Percentiles rank a stretch among this genome's conserved stretches.
Evolutionary conservation across 2,888 invertebrate genomes (phyloP).

Genomic region (Harpalus rufipes): DNA sequence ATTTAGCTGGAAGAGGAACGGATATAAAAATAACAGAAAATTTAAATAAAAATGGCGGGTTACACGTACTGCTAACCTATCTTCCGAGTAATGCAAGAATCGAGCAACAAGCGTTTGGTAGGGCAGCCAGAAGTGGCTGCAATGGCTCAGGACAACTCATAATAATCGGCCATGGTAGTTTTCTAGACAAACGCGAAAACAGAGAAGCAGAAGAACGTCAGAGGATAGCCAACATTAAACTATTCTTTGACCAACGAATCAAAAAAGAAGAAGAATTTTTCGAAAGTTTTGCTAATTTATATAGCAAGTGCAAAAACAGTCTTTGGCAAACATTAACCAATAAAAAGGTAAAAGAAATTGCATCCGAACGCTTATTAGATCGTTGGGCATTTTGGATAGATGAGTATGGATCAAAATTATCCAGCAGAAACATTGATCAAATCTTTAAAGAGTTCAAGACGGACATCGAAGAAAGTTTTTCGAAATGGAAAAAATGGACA

Average conservation of each 20-base stretch:
- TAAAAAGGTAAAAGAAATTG: conserved; percentile 66
- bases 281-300: conserved; percentile 68
- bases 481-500: conserved; percentile 49
- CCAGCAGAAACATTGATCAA: conserved; percentile 21
- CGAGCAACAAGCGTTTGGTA: conserved; percentile 75
- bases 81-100: conserved; percentile 74
- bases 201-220: conserved; percentile 69
- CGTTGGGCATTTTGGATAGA: conserved; percentile 72
- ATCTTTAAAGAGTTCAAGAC: conserved; percentile 15
- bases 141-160: conserved; percentile 73
- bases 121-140: conserved; percentile 74
- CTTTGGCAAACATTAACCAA: not conserved
- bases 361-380: conserved; percentile 69
- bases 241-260: conserved; percentile 69
- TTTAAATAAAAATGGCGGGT: conserved; percentile 72
- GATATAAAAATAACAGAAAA: conserved; percentile 72
- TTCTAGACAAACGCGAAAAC: conserved; percentile 69
- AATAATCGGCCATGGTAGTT: conserved; percentile 65
- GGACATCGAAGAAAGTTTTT: conserved; percentile 22
- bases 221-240: conserved; percentile 69
- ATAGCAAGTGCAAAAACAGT: conserved; percentile 52
- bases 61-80: conserved; percentile 75
- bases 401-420: conserved; percentile 66
- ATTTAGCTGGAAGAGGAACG: conserved; percentile 73
- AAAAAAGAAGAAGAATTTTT: conserved; percentile 70